Conservation (phyloP, 2,113 vertebrate genomes). For the Spilogale gracilis region DNA sequence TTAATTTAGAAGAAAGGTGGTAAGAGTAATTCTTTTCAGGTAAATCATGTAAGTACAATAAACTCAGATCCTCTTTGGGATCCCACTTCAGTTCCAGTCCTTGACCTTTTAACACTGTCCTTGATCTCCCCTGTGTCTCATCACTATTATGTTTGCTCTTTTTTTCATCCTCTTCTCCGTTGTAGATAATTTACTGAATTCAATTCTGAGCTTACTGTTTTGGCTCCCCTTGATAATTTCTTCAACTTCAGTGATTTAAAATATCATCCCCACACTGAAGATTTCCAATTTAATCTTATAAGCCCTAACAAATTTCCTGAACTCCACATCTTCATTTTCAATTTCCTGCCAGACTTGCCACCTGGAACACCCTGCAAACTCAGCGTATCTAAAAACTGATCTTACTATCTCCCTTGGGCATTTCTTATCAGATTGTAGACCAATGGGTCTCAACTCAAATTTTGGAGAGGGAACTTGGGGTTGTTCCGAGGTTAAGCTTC, state of each 20-base stretch:
- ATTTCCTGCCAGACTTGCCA: background rate
- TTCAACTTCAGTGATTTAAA: background rate
- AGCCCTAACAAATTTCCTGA: background rate
- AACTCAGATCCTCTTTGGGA: background rate
- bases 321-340: background rate
- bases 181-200: background rate
- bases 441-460: background rate
- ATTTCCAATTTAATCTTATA: background rate
- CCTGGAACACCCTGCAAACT: background rate
- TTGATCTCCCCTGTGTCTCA: background rate
- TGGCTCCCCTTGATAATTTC: background rate
- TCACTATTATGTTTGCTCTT: background rate
- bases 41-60: background rate
- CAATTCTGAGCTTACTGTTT: background rate
- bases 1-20: background rate
- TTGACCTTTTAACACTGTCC: background rate
- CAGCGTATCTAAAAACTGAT: background rate
- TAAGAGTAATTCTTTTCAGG: background rate
- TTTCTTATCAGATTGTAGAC: slow-evolving; percentile 14
- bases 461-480: background rate
- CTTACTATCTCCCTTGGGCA: background rate
- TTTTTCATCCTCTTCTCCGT: background rate
- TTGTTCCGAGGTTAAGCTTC: background rate
- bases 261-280: background rate
- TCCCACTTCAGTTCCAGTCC: background rate